A percentile compares a stretch with the other conserved stretches of the same genome.
Conservation (phyloP, 2,113 vertebrate species). For the Lophura nycthemera region DNA sequence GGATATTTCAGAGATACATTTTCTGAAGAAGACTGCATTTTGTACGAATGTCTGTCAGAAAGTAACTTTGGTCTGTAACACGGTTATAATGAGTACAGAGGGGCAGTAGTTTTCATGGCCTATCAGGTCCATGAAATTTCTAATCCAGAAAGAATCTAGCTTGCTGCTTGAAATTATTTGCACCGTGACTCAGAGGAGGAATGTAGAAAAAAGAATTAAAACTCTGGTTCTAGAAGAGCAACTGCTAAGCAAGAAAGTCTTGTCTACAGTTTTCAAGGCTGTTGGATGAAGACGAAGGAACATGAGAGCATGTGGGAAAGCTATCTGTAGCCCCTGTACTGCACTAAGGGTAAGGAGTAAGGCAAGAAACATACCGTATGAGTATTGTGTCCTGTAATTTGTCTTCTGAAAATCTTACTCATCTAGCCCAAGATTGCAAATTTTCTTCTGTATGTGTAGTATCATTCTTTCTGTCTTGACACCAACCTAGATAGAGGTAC, state of each 20-base stretch:
- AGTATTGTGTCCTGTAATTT: not conserved
- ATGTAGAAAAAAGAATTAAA: not conserved
- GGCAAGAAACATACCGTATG: not conserved
- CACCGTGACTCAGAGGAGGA: accelerated
- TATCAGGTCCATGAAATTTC: not conserved
- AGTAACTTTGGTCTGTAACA: not conserved
- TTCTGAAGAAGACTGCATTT: not conserved
- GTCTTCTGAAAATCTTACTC: not conserved
- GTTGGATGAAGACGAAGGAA: not conserved
- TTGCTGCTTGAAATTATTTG: not conserved
- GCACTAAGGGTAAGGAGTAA: not conserved
- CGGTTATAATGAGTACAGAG: not conserved
- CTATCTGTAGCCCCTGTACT: not conserved
- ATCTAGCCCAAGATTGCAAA: not conserved
- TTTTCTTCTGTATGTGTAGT: not conserved
- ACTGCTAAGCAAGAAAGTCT: not conserved
- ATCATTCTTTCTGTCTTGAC: not conserved
- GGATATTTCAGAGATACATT: not conserved
- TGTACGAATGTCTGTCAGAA: not conserved
- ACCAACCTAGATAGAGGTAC: not conserved
- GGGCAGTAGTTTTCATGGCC: not conserved
- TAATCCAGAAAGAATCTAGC: not conserved
- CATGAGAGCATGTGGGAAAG: not conserved
- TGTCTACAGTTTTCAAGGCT: not conserved
- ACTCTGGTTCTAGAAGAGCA: not conserved